Evolutionary conservation across 2,888 invertebrate species (phyloP), one percentile per base, ranked within the genome.

Genomic region (Philereme transversata): DNA sequence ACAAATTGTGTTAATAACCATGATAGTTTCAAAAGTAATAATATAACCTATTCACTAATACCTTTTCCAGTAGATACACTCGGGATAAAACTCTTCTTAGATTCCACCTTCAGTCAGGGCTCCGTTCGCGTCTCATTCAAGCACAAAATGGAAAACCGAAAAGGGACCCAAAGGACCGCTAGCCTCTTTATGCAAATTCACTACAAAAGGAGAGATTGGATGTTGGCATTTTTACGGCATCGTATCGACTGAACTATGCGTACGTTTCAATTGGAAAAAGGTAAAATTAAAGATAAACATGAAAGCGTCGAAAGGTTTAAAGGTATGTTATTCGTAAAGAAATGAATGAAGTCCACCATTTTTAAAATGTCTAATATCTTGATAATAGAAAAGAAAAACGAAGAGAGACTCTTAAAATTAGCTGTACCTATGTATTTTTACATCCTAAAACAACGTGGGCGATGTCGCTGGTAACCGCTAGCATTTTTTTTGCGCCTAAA

Each of bases 101-200:
- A 86, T 86, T 85, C 83, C 73, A 74, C 74, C 71, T 74, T 77
- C 72, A 79, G 78, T 81, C 78, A 79, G 76, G 76, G 75, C 72
- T 72, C 71, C 74, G 75, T 73, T 74, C 79, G 73, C 76, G 79
- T 84, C 82, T 82, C 84, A 85, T 88, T 88, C 81, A 82, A 82
- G 84, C 87, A 85, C 85, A 86, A 90, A 90, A 90, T 88, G 81
- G 87, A 79, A 86, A 83, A 79, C 86, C 84, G 83, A 84, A 85
- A 89, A 89, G 81, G 86, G 86, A 84, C 90, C 90, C 90, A 68
- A 78, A 88, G 90, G 90, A 90, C 83, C 79, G 76, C 70, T 73
- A 74, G 82, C 77, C 84, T 88, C 86, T 90, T 90, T 90, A 90
- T 90, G 90, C 84, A 90, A 90, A 90, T 89, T 81, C 79, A 78